phyloP scores from a whole-genome alignment of 2,113 vertebrate species.

The Chiloscyllium plagiosum region DNA sequence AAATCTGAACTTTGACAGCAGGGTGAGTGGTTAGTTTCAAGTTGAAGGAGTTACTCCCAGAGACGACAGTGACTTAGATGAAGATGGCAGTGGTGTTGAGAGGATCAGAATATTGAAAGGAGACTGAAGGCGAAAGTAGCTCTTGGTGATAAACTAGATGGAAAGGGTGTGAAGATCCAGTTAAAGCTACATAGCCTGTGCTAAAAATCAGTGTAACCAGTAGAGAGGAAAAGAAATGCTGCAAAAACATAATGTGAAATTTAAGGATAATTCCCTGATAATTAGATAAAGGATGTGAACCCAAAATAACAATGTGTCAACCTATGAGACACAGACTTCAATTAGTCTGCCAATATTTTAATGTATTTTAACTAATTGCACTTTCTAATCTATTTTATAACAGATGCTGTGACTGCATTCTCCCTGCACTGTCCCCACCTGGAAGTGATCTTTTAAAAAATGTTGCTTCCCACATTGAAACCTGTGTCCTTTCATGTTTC shows the following conservation, averaged over 20 bases:
- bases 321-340: neutral
- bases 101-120: neutral
- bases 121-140: neutral
- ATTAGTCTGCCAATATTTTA: neutral
- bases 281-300: neutral
- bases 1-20: too few species aligned
- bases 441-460: neutral
- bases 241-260: neutral
- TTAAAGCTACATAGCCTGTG: neutral
- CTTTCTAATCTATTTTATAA: neutral
- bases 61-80: neutral
- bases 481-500: conserved; percentile 39
- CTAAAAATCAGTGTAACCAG: neutral
- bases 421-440: neutral
- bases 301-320: neutral
- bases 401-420: neutral
- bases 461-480: neutral
- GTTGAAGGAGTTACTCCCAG: neutral
- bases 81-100: neutral
- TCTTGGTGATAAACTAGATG: neutral
- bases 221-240: neutral
- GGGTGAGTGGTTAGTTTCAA: too few species aligned
- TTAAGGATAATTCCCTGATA: neutral
- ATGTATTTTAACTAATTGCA: neutral
- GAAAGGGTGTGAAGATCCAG: neutral